Base-by-base conservation (phyloP, 2,888 invertebrate genomes). In the Ectemnius cavifrons region DNA sequence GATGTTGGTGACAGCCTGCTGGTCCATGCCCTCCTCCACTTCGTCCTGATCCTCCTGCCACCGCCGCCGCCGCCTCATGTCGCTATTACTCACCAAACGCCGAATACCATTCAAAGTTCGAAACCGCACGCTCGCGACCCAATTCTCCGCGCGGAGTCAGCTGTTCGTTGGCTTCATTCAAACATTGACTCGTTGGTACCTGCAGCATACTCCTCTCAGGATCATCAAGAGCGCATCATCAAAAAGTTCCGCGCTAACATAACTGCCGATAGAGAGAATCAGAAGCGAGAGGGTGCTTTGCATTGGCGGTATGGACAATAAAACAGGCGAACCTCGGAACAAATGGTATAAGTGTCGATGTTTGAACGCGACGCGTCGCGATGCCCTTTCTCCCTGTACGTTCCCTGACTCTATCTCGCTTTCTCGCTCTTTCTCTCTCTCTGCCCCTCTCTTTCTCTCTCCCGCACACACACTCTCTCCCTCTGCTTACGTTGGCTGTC, bases 41-140 rank as follows among this genome's bases (percentile, higher is more conserved):
- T 56, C 67, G 76, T 71, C 61, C 71, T 71, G 67, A 65, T 70
- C 73, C 75, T 69, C 77, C 77, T 77, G 37, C 37, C 37, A 37
- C 37, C 37, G 37, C 37, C 37, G 28, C 75, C 77, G 73, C 82
- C 81, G 77, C 80, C 82, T 79, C 84, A 84, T 85, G 85, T 82
- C 85, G 85, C 88, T 88, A 88, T 88, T 87, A 88, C 86, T 88
- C 88, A 87, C 87, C 86, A 82, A 84, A 84, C 83, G 80, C 83
- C 85, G 86, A 89, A 88, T 87, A 87, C 86, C 86, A 88, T 88
- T 87, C 87, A 85, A 88, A 88, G 86, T 88, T 88, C 85, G 83
- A 84, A 89, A 88, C 87, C 86, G 82, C 86, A 86, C 87, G 86
- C 84, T 88, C 88, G 87, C 88, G 88, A 88, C 89, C 88, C 85